Conservation (phyloP, 2,797 vertebrate species). For the Dicrostonyx torquatus region DNA sequence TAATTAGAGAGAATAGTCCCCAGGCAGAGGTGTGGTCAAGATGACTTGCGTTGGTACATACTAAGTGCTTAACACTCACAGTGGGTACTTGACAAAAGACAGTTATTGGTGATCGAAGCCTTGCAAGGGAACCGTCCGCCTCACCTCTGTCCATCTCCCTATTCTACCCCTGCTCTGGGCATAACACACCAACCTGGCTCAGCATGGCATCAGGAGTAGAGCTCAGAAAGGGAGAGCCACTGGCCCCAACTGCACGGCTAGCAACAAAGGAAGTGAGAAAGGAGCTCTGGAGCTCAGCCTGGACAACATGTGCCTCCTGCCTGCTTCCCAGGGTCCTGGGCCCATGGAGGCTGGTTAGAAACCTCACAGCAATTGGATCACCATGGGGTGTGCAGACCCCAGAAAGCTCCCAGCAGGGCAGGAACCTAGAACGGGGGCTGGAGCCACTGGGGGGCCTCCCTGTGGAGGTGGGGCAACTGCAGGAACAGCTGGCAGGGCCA, state of each 20-base stretch:
- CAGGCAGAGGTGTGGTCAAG: background rate
- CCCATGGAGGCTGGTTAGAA: background rate
- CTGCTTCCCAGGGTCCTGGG: background rate
- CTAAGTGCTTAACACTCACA: background rate
- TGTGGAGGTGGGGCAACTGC: background rate
- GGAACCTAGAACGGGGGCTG: background rate
- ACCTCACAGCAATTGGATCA: background rate
- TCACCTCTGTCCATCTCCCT: background rate
- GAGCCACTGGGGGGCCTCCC: background rate
- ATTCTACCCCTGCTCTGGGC: background rate
- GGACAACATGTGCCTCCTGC: background rate
- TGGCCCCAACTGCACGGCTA: background rate
- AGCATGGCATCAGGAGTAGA: background rate
- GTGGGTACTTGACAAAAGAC: background rate
- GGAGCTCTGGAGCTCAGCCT: background rate
- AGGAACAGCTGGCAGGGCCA: background rate
- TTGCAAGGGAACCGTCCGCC: background rate
- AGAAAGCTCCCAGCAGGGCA: slow-evolving; percentile 37
- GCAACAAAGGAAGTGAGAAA: slow-evolving; percentile 10
- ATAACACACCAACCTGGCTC: background rate
- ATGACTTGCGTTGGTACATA: fast-evolving
- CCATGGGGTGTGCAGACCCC: background rate
- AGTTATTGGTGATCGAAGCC: background rate
- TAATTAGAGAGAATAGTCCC: background rate
- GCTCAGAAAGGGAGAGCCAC: slow-evolving; percentile 32